Evolutionary conservation across 2,113 vertebrate genomes (phyloP).

Genomic region (Nanger granti): DNA sequence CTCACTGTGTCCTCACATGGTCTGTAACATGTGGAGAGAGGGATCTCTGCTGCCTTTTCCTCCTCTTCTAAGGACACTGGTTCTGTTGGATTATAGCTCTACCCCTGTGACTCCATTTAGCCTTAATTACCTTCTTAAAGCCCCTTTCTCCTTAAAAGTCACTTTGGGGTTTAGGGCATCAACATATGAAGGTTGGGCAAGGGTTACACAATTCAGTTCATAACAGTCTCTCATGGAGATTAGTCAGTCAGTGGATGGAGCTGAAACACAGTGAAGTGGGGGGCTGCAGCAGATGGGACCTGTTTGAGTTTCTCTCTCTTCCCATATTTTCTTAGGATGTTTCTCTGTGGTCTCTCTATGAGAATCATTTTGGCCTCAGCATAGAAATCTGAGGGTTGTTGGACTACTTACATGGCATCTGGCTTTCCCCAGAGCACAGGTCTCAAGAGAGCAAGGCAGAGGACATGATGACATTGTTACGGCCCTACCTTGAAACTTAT

Average conservation of each 20-base stretch:
- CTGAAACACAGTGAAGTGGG: neutral
- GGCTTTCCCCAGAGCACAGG: neutral
- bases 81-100: neutral
- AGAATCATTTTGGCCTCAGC: neutral
- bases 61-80: neutral
- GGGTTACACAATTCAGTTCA: neutral
- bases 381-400: neutral
- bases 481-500: neutral
- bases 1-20: neutral
- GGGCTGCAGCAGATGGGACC: neutral
- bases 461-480: neutral
- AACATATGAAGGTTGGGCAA: neutral
- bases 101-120: neutral
- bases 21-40: neutral
- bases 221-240: neutral
- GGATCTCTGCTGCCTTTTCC: neutral
- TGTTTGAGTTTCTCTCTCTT: neutral
- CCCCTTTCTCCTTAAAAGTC: neutral
- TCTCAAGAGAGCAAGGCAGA: neutral
- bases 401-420: neutral
- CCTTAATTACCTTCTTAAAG: neutral
- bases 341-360: neutral
- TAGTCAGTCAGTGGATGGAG: neutral
- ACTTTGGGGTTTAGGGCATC: neutral
- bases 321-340: neutral